A percentile compares a stretch with the other conserved stretches of the same genome.
Conservation (phyloP, 2,888 invertebrate species). For the Ochropacha duplaris region DNA sequence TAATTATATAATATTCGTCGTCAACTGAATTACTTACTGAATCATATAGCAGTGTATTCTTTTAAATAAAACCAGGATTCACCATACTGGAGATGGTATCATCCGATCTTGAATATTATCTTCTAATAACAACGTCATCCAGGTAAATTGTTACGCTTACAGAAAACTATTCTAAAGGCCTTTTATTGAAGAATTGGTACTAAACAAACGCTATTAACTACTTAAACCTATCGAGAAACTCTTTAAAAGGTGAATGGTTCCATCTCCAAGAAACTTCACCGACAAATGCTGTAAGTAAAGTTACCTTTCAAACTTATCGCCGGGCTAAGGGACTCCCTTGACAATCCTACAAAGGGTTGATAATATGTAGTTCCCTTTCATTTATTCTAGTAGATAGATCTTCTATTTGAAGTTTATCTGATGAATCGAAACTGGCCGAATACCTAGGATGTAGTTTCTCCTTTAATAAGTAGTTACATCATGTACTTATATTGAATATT, state of each 20-base stretch:
- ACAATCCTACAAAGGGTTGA: slow-evolving; percentile 43
- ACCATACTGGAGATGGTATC: too few species aligned
- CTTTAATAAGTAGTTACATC: too few species aligned
- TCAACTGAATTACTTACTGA: too few species aligned
- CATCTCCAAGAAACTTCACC: slow-evolving; percentile 26
- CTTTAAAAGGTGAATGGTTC: slow-evolving; percentile 25
- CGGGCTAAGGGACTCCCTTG: slow-evolving; percentile 23
- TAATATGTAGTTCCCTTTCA: slow-evolving; percentile 42
- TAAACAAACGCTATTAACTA: neutral
- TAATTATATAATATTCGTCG: too few species aligned
- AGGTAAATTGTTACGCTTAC: neutral
- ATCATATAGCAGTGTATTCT: too few species aligned
- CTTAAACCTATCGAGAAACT: neutral
- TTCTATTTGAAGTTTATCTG: slow-evolving; percentile 39
- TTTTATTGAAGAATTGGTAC: neutral
- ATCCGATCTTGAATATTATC: too few species aligned
- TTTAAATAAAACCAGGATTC: too few species aligned
- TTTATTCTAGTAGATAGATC: slow-evolving; percentile 39
- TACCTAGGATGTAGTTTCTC: slow-evolving; percentile 8
- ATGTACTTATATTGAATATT: too few species aligned
- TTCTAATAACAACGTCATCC: neutral
- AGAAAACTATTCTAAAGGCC: neutral
- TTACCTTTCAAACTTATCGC: slow-evolving; percentile 51
- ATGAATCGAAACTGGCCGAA: slow-evolving; percentile 31
- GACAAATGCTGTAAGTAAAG: slow-evolving; percentile 43